Base-by-base conservation (phyloP, 1,140 invertebrate species). In the Pseudomyrmex sp. region DNA sequence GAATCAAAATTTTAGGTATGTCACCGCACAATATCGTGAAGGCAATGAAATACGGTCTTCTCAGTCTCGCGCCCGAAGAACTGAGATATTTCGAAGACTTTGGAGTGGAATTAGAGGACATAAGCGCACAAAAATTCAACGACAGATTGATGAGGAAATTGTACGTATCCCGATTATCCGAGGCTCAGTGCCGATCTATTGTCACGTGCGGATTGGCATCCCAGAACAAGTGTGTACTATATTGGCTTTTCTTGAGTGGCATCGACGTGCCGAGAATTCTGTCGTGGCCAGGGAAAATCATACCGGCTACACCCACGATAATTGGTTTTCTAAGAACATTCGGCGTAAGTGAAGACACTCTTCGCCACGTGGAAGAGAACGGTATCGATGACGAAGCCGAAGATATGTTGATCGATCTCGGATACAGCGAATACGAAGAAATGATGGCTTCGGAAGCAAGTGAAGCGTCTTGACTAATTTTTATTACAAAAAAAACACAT, bases 1-100 rank as follows among this genome's bases (percentile, higher is more conserved):
- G 65, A 1, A 68, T 52, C n/a, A 62, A 63, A 82, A 4, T 86
- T 85, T 73, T 54, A 90, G 89, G 83, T 2, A 88, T 88, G 76
- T 61, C 83, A 5, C 15, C 50, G 13, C 48, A 77, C 44, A 65
- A 4, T 7, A 87, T 90, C n/a, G 54, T 90, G 18, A 90, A 85
- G 68, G 83, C 84, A 23, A 88, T 91, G 77, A 91, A 91, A 66
- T 85, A 77, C 46, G 90, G 90, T 26, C 63, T 91, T 1, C 13
- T 74, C 20, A 69, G 58, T 63, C 85, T 90, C n/a, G 66, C 9
- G 7, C n/a, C 12, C 3, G 63, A 69, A 15, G 87, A 90, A 68
- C 23, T 88, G 13, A 20, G 61, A 44, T 82, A 80, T 63, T 91
- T 88, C 44, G 26, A 68, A 75, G 13, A 23, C n/a, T 89, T 91